Percentiles rank a stretch among this genome's conserved stretches.
Evolutionary conservation across 2,113 vertebrate genomes (phyloP).

Genomic region (Tragelaphus imberbis): DNA sequence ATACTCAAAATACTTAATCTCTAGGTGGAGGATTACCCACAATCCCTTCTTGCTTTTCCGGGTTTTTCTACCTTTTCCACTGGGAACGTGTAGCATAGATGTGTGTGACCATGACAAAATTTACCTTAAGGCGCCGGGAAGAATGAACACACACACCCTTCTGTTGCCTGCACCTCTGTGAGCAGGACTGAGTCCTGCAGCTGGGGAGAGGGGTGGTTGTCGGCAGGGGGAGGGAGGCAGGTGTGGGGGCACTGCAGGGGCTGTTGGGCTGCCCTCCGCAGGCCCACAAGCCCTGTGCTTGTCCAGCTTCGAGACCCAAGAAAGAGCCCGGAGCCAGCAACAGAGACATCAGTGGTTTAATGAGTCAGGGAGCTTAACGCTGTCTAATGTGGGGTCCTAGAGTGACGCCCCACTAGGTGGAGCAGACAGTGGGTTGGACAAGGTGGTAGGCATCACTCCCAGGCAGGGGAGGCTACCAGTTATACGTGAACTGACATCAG

Average conservation of each 20-base stretch:
- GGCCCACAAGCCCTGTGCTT: not conserved
- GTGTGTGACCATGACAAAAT: rapidly evolving
- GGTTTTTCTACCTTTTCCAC: not conserved
- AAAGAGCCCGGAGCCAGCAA: not conserved
- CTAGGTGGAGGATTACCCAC: rapidly evolving
- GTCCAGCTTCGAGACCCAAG: not conserved
- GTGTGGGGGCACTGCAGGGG: not conserved
- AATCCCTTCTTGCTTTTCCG: not conserved
- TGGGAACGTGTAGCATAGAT: not conserved
- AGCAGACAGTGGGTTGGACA: not conserved
- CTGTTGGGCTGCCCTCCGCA: not conserved
- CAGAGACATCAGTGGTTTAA: not conserved
- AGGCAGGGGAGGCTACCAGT: not conserved
- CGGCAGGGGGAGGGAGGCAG: not conserved
- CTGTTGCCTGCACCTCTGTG: rapidly evolving
- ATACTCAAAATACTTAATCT: not conserved
- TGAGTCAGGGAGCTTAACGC: not conserved
- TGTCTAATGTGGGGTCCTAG: not conserved
- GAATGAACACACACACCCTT: rapidly evolving
- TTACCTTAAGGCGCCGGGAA: rapidly evolving
- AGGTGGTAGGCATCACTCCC: not conserved
- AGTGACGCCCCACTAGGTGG: not conserved
- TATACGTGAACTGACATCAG: not conserved
- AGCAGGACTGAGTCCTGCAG: not conserved
- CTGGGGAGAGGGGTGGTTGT: not conserved